These are phyloP conservation scores for Adineta ricciae DNA, from an alignment of 2,888 invertebrate species.

Conservation along the genomic window DNA sequence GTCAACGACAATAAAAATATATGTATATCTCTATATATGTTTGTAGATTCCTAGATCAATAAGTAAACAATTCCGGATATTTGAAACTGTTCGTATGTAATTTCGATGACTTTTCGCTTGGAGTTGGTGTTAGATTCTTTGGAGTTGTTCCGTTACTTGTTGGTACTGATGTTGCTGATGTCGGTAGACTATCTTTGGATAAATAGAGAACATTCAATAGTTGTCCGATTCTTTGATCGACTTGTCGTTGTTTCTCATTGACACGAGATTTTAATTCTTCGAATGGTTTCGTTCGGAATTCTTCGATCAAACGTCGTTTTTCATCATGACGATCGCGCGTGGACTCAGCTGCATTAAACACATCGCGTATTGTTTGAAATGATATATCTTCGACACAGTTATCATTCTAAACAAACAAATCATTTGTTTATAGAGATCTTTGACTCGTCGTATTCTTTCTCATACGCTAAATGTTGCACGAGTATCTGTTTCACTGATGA, in stretches of 20 bases:
- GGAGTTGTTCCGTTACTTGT: background rate
- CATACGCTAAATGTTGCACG: background rate
- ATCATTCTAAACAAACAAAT: background rate
- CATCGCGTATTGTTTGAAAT: background rate
- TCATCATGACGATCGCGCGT: background rate
- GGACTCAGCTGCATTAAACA: background rate
- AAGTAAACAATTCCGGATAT: background rate
- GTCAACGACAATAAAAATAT: background rate
- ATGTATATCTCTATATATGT: background rate
- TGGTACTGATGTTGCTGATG: background rate
- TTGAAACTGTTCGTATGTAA: background rate
- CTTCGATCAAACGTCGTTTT: background rate
- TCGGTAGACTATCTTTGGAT: background rate
- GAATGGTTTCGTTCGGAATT: background rate
- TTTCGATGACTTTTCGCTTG: background rate
- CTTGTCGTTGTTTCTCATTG: background rate
- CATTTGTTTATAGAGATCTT: background rate
- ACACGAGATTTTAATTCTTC: background rate
- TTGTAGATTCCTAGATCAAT: background rate
- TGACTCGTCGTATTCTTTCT: background rate
- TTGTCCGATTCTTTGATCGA: background rate
- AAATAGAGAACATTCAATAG: background rate
- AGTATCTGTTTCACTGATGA: background rate
- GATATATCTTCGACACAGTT: background rate
- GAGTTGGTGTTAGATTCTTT: background rate